Percentiles rank a stretch among this genome's conserved stretches.
Conservation (phyloP, 2,113 vertebrate genomes). For the Paraplagusia blochii region DNA sequence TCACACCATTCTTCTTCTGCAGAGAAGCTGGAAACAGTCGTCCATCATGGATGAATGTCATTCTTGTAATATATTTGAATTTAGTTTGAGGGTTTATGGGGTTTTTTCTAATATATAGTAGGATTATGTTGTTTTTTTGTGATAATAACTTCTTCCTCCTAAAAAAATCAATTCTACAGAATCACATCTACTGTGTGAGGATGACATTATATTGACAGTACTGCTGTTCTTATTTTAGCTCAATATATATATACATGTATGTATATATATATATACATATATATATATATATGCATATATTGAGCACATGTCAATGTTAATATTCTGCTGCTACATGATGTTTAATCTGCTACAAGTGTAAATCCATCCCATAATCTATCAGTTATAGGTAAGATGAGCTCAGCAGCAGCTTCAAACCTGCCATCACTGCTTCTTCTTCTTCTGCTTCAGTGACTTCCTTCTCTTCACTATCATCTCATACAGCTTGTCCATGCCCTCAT, state of each 20-base stretch:
- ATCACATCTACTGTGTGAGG: not conserved
- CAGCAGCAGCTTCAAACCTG: not conserved
- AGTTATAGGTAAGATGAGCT: not conserved
- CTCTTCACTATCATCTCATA: constrained; percentile 96
- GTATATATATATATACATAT: not conserved
- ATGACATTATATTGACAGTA: not conserved
- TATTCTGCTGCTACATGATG: not conserved
- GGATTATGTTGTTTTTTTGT: not conserved
- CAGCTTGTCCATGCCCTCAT: constrained; percentile 95
- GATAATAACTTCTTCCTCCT: not conserved
- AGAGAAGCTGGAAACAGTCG: not conserved
- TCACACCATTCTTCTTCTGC: not conserved
- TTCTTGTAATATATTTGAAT: not conserved
- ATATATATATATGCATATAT: not conserved
- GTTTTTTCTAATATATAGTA: not conserved
- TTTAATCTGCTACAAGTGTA: constrained; percentile 11
- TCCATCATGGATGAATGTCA: not conserved
- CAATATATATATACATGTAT: constrained; percentile 15
- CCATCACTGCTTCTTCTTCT: constrained; percentile 84
- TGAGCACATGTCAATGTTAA: not conserved
- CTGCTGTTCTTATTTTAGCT: not conserved
- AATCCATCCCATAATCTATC: not conserved
- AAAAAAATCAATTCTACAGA: constrained; percentile 3
- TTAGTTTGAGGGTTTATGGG: not conserved
- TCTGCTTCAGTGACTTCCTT: constrained; percentile 91